These are phyloP conservation scores for Cerastoderma edule DNA, from an alignment of 2,888 invertebrate species.

Conservation along the genomic window DNA sequence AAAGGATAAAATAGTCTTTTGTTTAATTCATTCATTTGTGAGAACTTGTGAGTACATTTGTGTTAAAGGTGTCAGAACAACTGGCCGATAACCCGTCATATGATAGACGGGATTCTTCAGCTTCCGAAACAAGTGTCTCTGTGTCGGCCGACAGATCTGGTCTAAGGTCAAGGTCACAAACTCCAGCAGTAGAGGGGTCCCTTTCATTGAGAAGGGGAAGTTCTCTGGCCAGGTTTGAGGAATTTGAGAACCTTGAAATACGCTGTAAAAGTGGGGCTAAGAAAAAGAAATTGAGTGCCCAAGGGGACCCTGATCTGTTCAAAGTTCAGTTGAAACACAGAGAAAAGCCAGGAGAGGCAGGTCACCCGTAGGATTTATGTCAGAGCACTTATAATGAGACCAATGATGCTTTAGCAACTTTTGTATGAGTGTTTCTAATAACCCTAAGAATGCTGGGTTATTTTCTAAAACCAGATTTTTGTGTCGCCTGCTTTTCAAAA, in stretches of 20 bases:
- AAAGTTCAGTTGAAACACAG: slow-evolving; percentile 64
- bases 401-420: too few relatives aligned
- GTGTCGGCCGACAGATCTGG: background rate
- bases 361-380: background rate
- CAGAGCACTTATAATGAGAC: too few relatives aligned
- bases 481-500: too few relatives aligned
- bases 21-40: too few relatives aligned
- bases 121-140: slow-evolving; percentile 30
- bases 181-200: slow-evolving; percentile 43
- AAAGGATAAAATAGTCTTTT: too few relatives aligned
- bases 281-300: slow-evolving; percentile 34
- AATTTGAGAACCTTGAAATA: slow-evolving; percentile 41
- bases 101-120: slow-evolving; percentile 39
- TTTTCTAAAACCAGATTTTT: too few relatives aligned
- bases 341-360: slow-evolving; percentile 60
- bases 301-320: slow-evolving; percentile 52
- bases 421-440: too few relatives aligned
- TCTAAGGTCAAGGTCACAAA: slow-evolving; percentile 33
- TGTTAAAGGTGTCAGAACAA: slow-evolving; percentile 22
- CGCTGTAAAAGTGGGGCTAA: slow-evolving; percentile 50
- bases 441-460: too few relatives aligned
- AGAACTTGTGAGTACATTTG: too few relatives aligned
- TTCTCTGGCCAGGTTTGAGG: slow-evolving; percentile 20
- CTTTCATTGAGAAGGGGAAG: slow-evolving; percentile 33
- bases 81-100: slow-evolving; percentile 11